Percentiles rank a stretch among this genome's conserved stretches.
Evolutionary conservation across 1,140 invertebrate species (phyloP).

Genomic region (Druon quercuslanigerum): DNA sequence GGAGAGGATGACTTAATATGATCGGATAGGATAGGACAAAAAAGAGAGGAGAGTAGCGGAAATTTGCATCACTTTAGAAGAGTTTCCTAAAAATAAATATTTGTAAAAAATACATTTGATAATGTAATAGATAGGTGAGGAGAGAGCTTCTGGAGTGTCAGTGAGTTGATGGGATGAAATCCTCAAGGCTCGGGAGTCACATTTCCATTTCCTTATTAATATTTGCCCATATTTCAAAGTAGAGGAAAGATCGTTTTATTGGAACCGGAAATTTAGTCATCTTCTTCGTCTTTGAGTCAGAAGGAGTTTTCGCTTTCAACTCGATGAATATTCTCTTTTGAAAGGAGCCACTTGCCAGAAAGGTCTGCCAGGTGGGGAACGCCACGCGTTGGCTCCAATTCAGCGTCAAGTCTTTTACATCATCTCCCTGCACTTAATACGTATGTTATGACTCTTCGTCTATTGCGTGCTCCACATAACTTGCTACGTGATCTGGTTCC

Average conservation of each 20-base stretch:
- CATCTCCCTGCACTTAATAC: constrained; percentile 33
- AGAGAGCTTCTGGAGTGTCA: not conserved
- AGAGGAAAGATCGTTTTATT: not conserved
- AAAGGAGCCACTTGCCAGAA: constrained; percentile 40
- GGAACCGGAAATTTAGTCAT: not conserved
- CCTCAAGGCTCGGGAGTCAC: not conserved
- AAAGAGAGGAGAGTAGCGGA: no score
- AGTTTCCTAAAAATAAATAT: no score
- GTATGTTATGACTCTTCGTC: constrained; percentile 14
- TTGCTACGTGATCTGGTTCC: constrained; percentile 2
- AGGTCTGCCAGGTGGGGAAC: constrained; percentile 39
- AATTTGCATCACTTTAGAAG: no score
- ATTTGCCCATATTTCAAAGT: constrained; percentile 4
- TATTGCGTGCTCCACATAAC: constrained; percentile 25
- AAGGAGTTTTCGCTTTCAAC: constrained; percentile 13
- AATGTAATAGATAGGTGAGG: not conserved
- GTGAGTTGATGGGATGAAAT: constrained; percentile 11
- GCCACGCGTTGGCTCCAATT: constrained; percentile 45
- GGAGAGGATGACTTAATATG: no score
- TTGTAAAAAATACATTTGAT: not conserved
- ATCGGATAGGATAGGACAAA: no score
- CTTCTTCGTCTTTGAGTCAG: constrained; percentile 12
- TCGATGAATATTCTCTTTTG: constrained; percentile 37
- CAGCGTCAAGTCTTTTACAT: constrained; percentile 41
- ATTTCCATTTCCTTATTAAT: no score